Evolutionary conservation across 2,797 vertebrate species (phyloP).

Genomic region (Potorous gilbertii): DNA sequence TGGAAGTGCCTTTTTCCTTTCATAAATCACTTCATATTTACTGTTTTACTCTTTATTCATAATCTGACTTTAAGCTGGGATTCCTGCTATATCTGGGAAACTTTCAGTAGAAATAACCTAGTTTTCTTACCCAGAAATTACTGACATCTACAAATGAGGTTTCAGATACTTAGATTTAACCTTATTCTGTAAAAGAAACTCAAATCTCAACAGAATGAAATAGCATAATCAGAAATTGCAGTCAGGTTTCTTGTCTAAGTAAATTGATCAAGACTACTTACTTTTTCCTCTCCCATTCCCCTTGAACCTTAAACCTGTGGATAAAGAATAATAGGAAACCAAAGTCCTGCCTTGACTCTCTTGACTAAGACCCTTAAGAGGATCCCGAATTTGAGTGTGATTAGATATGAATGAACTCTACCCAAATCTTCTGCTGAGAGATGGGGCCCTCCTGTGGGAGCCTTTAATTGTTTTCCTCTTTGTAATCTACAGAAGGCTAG

Average conservation of each 20-base stretch:
- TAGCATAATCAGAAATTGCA: constrained; percentile 41
- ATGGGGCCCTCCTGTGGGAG: constrained; percentile 60
- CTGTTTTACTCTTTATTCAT: neutral
- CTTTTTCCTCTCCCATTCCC: constrained; percentile 43
- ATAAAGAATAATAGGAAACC: constrained; percentile 59
- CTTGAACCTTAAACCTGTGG: constrained; percentile 60
- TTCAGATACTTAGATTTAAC: neutral
- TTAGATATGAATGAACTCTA: constrained; percentile 57
- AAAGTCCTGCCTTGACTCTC: constrained; percentile 41
- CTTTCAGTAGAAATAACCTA: neutral
- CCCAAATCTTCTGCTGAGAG: constrained; percentile 67
- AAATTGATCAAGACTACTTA: constrained; percentile 43
- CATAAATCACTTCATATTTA: constrained; percentile 9
- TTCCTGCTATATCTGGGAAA: constrained; percentile 4
- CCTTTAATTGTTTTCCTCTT: constrained; percentile 72
- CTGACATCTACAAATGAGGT: neutral
- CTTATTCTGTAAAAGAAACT: neutral
- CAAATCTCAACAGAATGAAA: constrained; percentile 45
- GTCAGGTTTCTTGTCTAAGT: constrained; percentile 12
- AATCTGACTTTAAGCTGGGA: constrained; percentile 4
- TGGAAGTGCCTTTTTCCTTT: neutral
- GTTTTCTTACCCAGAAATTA: neutral
- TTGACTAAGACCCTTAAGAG: constrained; percentile 63
- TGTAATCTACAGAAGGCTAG: constrained; percentile 59
- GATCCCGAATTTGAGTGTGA: constrained; percentile 56